phyloP scores from a whole-genome alignment of 2,888 invertebrate genomes.

The Electrophaes corylata region DNA sequence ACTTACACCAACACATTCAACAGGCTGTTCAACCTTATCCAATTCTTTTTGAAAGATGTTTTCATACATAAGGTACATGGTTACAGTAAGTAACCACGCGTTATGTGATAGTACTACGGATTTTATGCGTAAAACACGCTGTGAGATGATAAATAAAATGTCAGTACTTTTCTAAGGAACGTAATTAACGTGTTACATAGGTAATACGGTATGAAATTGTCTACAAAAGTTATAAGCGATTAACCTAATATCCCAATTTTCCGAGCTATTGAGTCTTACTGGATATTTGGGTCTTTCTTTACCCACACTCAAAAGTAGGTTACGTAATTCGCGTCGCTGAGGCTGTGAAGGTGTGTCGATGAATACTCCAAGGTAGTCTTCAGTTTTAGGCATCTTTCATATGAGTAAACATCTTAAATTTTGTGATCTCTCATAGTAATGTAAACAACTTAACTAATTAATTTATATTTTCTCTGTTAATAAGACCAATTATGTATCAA shows the following conservation, averaged over 20 bases:
- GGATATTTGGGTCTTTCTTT: constrained; percentile 47
- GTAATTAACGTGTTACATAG: constrained; percentile 24
- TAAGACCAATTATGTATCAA: constrained; percentile 5
- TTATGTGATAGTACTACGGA: too few relatives aligned
- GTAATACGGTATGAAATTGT: constrained; percentile 42
- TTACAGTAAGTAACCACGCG: too few relatives aligned
- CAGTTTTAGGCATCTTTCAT: neutral
- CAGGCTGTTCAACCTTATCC: neutral
- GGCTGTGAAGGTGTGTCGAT: neutral
- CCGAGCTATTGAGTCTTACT: constrained; percentile 49
- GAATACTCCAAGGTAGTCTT: neutral
- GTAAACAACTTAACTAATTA: neutral
- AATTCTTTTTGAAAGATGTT: too few relatives aligned
- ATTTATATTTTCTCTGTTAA: too few relatives aligned
- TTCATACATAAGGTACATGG: too few relatives aligned
- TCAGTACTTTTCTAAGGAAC: constrained; percentile 21
- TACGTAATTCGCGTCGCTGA: constrained; percentile 24
- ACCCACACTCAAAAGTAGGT: constrained; percentile 33
- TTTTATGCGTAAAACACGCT: neutral
- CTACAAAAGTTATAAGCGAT: constrained; percentile 49
- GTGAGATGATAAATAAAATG: constrained; percentile 4
- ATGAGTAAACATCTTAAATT: neutral
- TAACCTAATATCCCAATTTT: constrained; percentile 54
- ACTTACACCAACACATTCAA: neutral
- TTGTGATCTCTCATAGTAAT: neutral